A percentile compares a stretch with the other conserved stretches of the same genome.
Evolutionary conservation across 2,113 vertebrate genomes (phyloP).

Genomic region (Ochotona curzoniae): DNA sequence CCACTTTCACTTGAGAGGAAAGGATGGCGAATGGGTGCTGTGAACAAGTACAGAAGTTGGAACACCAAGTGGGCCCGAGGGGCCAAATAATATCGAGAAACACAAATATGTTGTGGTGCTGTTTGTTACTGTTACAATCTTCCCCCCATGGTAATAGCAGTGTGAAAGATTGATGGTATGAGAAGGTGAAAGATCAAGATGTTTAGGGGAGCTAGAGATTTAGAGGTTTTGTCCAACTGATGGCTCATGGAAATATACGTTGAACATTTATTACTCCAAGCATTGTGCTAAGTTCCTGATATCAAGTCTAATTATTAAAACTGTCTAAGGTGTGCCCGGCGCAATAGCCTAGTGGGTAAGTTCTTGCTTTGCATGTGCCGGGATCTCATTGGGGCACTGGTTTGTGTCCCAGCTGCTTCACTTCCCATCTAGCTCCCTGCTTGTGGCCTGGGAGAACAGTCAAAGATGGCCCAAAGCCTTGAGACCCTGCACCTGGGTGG

Average conservation of each 20-base stretch:
- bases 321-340: not conserved
- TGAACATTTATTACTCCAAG: not conserved
- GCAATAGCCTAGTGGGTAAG: too few species aligned
- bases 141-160: not conserved
- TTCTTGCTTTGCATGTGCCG: too few species aligned
- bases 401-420: too few species aligned
- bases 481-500: too few species aligned
- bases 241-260: not conserved
- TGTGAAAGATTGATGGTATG: not conserved
- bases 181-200: not conserved
- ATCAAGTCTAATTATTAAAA: slow-evolving; percentile 15
- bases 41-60: not conserved
- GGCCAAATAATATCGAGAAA: not conserved
- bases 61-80: not conserved
- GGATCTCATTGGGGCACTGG: too few species aligned
- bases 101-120: not conserved
- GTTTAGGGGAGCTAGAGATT: not conserved
- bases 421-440: too few species aligned
- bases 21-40: not conserved
- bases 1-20: not conserved
- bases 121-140: not conserved
- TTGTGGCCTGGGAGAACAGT: too few species aligned
- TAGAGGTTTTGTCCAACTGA: not conserved
- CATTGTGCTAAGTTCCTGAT: not conserved
- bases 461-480: too few species aligned